A percentile compares a stretch with the other conserved stretches of the same genome.
Evolutionary conservation across 2,797 vertebrate genomes (phyloP).

Genomic region (Paguma larvata): DNA sequence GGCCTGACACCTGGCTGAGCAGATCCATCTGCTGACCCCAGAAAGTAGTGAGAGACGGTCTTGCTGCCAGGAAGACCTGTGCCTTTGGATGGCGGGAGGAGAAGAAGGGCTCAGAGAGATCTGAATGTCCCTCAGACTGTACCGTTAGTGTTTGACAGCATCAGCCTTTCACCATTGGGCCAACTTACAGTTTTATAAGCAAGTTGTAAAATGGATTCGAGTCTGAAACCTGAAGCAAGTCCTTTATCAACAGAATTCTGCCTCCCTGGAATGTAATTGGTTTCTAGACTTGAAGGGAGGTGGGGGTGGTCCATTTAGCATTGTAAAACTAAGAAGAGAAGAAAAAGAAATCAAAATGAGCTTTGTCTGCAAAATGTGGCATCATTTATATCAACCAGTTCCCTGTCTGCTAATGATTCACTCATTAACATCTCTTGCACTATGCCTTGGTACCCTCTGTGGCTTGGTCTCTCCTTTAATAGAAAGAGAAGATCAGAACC

Average conservation of each 20-base stretch:
- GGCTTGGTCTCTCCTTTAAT: neutral
- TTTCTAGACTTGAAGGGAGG: neutral
- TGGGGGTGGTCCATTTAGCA: neutral
- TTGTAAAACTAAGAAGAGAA: constrained; percentile 52
- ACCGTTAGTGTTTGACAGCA: neutral
- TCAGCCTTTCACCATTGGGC: constrained; percentile 31
- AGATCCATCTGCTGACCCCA: neutral
- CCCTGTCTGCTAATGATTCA: neutral
- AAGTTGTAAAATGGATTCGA: constrained; percentile 28
- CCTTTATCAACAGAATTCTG: constrained; percentile 40
- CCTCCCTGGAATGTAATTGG: neutral
- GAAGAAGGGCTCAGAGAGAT: neutral
- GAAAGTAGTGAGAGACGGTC: neutral
- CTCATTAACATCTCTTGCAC: neutral
- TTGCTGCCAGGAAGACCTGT: neutral
- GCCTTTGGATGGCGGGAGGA: neutral
- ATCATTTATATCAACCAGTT: neutral
- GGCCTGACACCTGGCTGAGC: neutral
- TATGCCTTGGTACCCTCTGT: neutral
- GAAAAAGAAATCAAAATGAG: constrained; percentile 14
- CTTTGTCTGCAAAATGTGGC: constrained; percentile 40
- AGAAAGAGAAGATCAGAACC: neutral
- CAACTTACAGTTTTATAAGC: constrained; percentile 59
- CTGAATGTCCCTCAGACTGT: neutral
- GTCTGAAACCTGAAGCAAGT: constrained; percentile 28